Evolutionary conservation across 2,888 invertebrate genomes (phyloP).

Genomic region (Mechanitis messenoides): DNA sequence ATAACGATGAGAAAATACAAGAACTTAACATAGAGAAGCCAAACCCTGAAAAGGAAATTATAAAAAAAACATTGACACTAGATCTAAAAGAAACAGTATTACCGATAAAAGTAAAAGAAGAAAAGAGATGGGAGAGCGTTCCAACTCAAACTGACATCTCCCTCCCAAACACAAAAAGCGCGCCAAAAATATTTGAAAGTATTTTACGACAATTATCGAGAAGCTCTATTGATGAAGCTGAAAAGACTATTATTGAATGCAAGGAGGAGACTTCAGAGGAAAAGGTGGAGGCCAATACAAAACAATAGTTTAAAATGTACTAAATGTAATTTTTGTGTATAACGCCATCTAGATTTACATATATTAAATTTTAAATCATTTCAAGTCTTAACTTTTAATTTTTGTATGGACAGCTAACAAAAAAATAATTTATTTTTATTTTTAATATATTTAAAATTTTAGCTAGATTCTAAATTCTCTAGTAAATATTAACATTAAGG

Average conservation of each 20-base stretch:
- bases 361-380: too few species aligned
- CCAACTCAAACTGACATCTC: conserved; percentile 70
- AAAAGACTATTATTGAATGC: conserved; percentile 16
- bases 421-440: conserved; percentile 11
- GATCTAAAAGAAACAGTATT: conserved; percentile 55
- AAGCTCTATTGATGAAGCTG: conserved; percentile 51
- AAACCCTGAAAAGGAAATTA: conserved; percentile 34
- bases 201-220: conserved; percentile 62
- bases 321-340: not conserved
- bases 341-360: conserved; percentile 7
- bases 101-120: conserved; percentile 46
- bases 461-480: too few species aligned
- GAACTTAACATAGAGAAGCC: conserved; percentile 30
- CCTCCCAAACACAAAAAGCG: conserved; percentile 66
- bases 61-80: conserved; percentile 55
- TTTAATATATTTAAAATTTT: conserved; percentile 16
- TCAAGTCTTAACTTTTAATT: too few species aligned
- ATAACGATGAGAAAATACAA: conserved; percentile 34
- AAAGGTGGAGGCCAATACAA: not conserved
- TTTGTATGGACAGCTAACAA: too few species aligned
- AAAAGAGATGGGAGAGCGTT: conserved; percentile 54
- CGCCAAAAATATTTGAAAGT: conserved; percentile 68
- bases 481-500: too few species aligned
- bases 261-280: conserved; percentile 19
- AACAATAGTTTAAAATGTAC: conserved; percentile 3